phyloP scores from a whole-genome alignment of 2,888 invertebrate species.

The Acrobasis consociella region DNA sequence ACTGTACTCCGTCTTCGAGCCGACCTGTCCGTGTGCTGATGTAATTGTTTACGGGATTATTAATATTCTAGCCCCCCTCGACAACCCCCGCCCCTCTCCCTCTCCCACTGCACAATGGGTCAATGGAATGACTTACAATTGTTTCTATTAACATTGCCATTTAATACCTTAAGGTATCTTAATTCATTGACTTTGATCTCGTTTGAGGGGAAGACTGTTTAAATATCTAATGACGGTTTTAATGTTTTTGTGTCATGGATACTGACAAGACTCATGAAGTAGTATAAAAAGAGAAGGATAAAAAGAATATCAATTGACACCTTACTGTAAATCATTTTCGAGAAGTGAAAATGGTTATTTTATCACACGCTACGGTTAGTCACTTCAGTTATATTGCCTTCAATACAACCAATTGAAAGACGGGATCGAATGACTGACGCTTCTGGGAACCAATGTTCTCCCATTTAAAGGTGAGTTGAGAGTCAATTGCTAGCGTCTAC shows the following conservation, averaged over 20 bases:
- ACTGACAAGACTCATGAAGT: too few species aligned
- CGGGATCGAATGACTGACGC: too few species aligned
- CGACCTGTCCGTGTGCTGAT: conserved; percentile 27
- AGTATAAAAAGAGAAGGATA: too few species aligned
- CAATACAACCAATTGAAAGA: too few species aligned
- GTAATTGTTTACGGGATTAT: conserved; percentile 23
- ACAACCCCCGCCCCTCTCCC: neutral
- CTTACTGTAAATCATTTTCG: too few species aligned
- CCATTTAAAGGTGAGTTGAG: too few species aligned
- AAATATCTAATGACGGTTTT: neutral
- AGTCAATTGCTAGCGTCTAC: too few species aligned
- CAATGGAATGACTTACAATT: conserved; percentile 15
- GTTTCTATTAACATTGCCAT: conserved; percentile 19
- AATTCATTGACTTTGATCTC: neutral
- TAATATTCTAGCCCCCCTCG: conserved; percentile 15
- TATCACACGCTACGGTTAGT: too few species aligned
- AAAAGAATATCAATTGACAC: too few species aligned
- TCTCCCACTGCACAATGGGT: conserved; percentile 4
- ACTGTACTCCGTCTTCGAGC: conserved; percentile 29
- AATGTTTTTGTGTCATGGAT: neutral
- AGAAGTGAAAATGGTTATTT: too few species aligned
- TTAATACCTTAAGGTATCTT: conserved; percentile 4
- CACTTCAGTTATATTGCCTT: too few species aligned
- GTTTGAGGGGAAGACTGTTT: neutral
- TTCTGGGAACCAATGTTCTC: too few species aligned